Conservation (phyloP, 2,113 vertebrate genomes). For the Gallinago jamesoni region DNA sequence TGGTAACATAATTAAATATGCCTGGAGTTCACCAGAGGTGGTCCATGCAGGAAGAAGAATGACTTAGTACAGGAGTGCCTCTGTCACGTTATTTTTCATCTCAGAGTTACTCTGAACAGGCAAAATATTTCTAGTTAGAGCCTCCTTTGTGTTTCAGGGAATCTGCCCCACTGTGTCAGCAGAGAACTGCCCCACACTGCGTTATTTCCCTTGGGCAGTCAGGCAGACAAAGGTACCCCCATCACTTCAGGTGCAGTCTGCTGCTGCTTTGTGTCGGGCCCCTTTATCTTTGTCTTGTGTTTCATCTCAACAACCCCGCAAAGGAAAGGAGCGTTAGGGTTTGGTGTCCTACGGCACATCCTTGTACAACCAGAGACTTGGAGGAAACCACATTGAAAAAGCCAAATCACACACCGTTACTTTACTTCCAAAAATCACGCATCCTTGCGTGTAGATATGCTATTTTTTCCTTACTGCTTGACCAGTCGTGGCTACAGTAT, state of each 20-base stretch:
- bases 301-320: not conserved
- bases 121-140: conserved; percentile 17
- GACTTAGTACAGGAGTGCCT: not conserved
- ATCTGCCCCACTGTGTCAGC: not conserved
- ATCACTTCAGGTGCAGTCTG: not conserved
- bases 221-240: not conserved
- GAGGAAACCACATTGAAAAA: not conserved
- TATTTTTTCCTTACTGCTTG: not conserved
- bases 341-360: not conserved
- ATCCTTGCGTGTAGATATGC: not conserved
- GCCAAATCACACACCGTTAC: not conserved
- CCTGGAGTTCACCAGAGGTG: conserved; percentile 18
- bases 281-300: not conserved
- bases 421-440: not conserved
- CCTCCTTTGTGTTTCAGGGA: not conserved
- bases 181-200: not conserved
- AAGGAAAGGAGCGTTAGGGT: not conserved
- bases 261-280: not conserved
- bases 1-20: conserved; percentile 30
- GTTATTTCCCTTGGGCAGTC: not conserved
- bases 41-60: not conserved
- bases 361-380: not conserved
- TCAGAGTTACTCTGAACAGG: not conserved
- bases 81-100: not conserved
- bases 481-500: not conserved